Conservation (phyloP, 2,797 vertebrate genomes). For the Pangasius macronema region DNA sequence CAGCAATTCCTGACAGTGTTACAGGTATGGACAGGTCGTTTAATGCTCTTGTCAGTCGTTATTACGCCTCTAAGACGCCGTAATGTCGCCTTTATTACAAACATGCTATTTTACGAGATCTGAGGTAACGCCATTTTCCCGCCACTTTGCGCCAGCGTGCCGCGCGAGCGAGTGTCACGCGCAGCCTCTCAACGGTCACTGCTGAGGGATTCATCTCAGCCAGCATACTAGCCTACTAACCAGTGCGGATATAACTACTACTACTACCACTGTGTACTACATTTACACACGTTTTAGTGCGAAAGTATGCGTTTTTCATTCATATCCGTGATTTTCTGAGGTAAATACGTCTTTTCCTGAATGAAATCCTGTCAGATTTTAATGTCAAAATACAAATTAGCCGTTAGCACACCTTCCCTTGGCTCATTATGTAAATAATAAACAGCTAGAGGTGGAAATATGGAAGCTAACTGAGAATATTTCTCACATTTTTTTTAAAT, state of each 20-base stretch:
- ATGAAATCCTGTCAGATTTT: not conserved
- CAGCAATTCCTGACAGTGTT: not conserved
- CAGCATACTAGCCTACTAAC: not conserved
- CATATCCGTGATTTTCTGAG: not conserved
- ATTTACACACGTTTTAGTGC: not conserved
- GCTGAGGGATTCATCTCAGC: not conserved
- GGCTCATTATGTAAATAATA: not conserved
- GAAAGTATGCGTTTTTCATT: not conserved
- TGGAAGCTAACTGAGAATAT: not conserved
- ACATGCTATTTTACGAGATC: not conserved
- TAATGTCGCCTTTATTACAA: not conserved
- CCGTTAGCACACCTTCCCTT: not conserved
- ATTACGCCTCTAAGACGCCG: not conserved
- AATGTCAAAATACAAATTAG: not conserved
- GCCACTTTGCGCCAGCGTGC: not conserved
- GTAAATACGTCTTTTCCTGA: no score
- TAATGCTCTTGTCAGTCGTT: not conserved
- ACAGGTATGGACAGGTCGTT: not conserved
- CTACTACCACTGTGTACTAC: not conserved
- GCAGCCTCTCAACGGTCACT: not conserved
- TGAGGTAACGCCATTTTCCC: constrained; percentile 23
- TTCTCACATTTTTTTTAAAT: no score
- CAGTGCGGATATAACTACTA: not conserved
- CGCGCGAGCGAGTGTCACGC: not conserved
- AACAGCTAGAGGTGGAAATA: not conserved